phyloP scores from a whole-genome alignment of 2,797 vertebrate genomes.

The Sphaeramia orbicularis region DNA sequence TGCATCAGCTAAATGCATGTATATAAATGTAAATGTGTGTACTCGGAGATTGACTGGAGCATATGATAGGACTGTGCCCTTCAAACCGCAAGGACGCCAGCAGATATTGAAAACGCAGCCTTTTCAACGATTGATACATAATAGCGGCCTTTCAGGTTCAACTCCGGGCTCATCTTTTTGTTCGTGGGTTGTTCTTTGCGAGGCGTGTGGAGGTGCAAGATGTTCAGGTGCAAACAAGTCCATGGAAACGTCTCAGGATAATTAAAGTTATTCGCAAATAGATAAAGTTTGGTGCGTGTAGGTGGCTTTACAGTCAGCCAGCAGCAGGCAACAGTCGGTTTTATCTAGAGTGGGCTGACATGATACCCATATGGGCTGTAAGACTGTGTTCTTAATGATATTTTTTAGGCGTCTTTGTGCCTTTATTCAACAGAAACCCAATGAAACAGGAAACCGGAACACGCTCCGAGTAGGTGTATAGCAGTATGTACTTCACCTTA shows the following conservation, averaged over 20 bases:
- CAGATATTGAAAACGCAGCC: constrained; percentile 42
- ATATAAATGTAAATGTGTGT: constrained; percentile 50
- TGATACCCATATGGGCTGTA: background rate
- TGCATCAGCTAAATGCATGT: constrained; percentile 38
- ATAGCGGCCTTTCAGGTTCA: constrained; percentile 28
- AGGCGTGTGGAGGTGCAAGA: background rate
- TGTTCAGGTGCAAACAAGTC: background rate
- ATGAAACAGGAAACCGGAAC: too few relatives aligned
- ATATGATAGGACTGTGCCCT: constrained; percentile 31
- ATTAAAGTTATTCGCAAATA: constrained; percentile 2
- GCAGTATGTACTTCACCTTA: too few relatives aligned
- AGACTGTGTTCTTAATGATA: too few relatives aligned
- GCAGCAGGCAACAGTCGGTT: too few relatives aligned
- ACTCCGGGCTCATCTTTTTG: background rate
- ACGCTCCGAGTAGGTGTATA: too few relatives aligned
- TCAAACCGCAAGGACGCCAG: constrained; percentile 50
- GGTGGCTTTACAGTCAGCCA: background rate
- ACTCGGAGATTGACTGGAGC: constrained; percentile 15
- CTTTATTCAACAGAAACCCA: too few relatives aligned
- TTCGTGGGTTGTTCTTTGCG: background rate
- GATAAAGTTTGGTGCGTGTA: background rate
- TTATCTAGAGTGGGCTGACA: background rate
- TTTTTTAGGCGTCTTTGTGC: too few relatives aligned
- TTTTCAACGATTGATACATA: constrained; percentile 44
- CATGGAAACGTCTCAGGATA: background rate